Evolutionary conservation across 2,797 vertebrate genomes (phyloP).

Genomic region (Psittacula derbiana): DNA sequence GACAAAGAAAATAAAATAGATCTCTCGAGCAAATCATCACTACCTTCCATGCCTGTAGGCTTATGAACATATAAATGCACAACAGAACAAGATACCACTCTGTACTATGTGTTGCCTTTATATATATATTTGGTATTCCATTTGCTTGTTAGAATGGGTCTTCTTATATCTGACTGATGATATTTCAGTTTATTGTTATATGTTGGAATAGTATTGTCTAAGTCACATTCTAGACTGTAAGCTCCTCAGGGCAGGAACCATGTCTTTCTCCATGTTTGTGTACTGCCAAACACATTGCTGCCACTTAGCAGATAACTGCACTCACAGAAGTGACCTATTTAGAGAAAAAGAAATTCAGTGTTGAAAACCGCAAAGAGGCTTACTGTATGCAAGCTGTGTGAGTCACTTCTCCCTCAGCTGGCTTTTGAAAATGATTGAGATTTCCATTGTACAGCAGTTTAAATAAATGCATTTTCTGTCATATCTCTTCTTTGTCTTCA

Average conservation of each 20-base stretch:
- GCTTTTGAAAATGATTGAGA: slow-evolving; percentile 26
- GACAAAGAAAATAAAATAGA: slow-evolving; percentile 14
- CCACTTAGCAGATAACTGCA: background rate
- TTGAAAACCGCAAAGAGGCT: background rate
- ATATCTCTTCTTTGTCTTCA: background rate
- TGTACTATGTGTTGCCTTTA: slow-evolving; percentile 1
- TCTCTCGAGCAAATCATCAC: background rate
- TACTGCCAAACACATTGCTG: background rate
- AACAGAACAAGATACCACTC: background rate
- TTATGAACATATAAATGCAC: background rate
- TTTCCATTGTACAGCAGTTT: slow-evolving; percentile 29
- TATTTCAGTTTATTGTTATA: background rate
- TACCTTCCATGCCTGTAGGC: background rate
- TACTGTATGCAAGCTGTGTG: background rate
- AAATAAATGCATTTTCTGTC: slow-evolving; percentile 69
- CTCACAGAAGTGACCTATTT: background rate
- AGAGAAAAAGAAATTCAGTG: background rate
- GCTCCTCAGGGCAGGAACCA: slow-evolving; percentile 29
- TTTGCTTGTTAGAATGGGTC: slow-evolving; percentile 1
- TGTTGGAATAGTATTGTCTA: slow-evolving; percentile 24
- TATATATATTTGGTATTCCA: slow-evolving; percentile 44
- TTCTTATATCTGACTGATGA: background rate
- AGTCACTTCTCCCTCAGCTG: slow-evolving; percentile 36
- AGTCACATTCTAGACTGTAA: slow-evolving; percentile 1
- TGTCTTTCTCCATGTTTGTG: background rate